These are phyloP conservation scores for Lepisosteus osseus DNA, from an alignment of 2,113 vertebrate genomes.

Conservation along the genomic window DNA sequence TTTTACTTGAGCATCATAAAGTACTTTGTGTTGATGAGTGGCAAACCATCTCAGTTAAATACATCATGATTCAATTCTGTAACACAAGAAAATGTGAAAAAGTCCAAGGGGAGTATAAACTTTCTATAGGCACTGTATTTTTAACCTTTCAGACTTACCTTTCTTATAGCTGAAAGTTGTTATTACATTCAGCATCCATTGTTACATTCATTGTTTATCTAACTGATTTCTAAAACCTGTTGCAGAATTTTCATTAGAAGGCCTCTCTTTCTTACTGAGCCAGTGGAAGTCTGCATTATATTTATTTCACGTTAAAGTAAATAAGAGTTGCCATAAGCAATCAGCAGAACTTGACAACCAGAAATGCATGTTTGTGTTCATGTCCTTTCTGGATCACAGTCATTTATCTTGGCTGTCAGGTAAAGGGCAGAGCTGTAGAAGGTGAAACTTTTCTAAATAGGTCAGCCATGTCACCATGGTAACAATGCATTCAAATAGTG, in stretches of 20 bases:
- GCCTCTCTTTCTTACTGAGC: neutral
- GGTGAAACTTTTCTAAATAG: conserved; percentile 64
- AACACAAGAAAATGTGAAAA: too few species aligned
- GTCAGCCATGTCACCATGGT: conserved; percentile 53
- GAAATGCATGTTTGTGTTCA: conserved; percentile 63
- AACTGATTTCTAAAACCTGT: neutral
- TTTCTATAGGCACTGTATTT: too few species aligned
- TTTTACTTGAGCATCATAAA: too few species aligned
- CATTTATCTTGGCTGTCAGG: conserved; percentile 68
- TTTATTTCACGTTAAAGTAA: conserved; percentile 57
- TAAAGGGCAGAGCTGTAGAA: conserved; percentile 64
- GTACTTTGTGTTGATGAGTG: too few species aligned
- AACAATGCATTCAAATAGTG: conserved; percentile 55
- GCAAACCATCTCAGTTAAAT: too few species aligned
- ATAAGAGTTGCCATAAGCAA: conserved; percentile 59
- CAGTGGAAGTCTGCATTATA: neutral
- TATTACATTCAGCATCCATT: too few species aligned
- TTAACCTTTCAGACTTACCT: too few species aligned
- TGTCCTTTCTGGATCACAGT: conserved; percentile 56
- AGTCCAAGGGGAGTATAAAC: too few species aligned
- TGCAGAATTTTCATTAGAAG: neutral
- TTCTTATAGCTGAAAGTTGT: too few species aligned
- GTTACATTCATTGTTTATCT: too few species aligned
- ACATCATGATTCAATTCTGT: too few species aligned
- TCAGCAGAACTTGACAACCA: conserved; percentile 58